phyloP scores from a whole-genome alignment of 2,888 invertebrate species.

The Seira musarum region DNA sequence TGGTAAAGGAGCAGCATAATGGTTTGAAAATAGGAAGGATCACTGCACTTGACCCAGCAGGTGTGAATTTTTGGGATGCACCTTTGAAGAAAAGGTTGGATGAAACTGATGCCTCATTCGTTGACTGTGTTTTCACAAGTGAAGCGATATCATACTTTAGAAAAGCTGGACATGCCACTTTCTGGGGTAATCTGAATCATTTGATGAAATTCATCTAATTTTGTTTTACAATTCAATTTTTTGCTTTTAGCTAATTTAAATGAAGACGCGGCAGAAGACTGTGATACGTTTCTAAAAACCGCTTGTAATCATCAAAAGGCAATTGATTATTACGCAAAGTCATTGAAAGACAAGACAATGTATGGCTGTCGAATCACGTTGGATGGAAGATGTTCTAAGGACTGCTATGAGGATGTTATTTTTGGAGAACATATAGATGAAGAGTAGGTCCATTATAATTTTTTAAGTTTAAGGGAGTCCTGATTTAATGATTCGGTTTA shows the following conservation, averaged over 20 bases:
- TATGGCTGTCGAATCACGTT: not conserved
- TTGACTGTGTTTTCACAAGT: constrained; percentile 13
- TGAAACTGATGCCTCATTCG: not conserved
- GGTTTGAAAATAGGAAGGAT: not conserved
- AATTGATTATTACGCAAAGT: not conserved
- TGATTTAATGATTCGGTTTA: too few relatives aligned
- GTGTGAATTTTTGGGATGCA: not conserved
- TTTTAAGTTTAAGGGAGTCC: too few relatives aligned
- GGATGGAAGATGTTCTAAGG: not conserved
- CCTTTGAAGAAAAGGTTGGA: not conserved
- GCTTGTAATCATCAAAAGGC: not conserved
- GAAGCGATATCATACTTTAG: not conserved
- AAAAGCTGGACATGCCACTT: constrained; percentile 16
- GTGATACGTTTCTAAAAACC: too few relatives aligned
- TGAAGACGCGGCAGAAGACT: too few relatives aligned
- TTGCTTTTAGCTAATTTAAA: too few relatives aligned
- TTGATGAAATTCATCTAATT: not conserved
- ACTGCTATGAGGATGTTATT: not conserved
- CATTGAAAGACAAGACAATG: not conserved
- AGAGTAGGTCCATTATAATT: not conserved
- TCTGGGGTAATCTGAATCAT: not conserved
- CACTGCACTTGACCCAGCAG: constrained; percentile 25
- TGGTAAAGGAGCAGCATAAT: not conserved
- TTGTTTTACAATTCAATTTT: too few relatives aligned
- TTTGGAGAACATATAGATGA: not conserved